Evolutionary conservation across 1,140 invertebrate species (phyloP).

Genomic region (Procambarus clarkii): DNA sequence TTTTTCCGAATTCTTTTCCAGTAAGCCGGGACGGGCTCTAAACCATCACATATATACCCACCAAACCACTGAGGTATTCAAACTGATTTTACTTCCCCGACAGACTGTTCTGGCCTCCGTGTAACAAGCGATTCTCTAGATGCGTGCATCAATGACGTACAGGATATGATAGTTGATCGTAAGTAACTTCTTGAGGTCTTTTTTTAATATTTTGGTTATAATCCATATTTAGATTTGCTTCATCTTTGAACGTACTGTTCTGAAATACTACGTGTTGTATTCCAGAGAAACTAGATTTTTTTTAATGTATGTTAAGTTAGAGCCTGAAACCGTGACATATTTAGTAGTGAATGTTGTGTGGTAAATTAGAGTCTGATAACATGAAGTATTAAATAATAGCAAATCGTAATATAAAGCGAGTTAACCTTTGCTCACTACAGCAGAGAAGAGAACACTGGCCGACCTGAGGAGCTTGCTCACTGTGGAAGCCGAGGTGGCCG

Average conservation of each 20-base stretch:
- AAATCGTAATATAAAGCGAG: background rate
- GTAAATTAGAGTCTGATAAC: background rate
- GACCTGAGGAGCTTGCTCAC: background rate
- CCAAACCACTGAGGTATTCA: background rate
- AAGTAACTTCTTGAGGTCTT: background rate
- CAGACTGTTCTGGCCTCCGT: background rate
- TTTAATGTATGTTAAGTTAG: too few species aligned
- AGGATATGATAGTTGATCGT: background rate
- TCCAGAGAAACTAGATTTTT: too few species aligned
- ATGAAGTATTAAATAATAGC: too few species aligned
- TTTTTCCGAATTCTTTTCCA: too few species aligned
- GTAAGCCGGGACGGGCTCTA: too few species aligned
- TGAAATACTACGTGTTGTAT: too few species aligned
- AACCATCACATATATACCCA: background rate
- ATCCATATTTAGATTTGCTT: too few species aligned
- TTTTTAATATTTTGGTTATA: background rate
- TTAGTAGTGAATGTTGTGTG: background rate
- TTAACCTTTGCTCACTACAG: background rate
- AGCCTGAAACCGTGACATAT: too few species aligned
- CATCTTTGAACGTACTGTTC: too few species aligned
- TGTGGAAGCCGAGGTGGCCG: conserved; percentile 7
- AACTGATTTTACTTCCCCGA: background rate
- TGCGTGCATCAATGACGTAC: background rate
- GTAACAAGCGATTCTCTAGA: background rate
- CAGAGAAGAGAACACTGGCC: background rate